Evolutionary conservation across 2,113 vertebrate species (phyloP), one percentile per base, ranked within the genome.

Genomic region (Ophthalmolycus amberensis): DNA sequence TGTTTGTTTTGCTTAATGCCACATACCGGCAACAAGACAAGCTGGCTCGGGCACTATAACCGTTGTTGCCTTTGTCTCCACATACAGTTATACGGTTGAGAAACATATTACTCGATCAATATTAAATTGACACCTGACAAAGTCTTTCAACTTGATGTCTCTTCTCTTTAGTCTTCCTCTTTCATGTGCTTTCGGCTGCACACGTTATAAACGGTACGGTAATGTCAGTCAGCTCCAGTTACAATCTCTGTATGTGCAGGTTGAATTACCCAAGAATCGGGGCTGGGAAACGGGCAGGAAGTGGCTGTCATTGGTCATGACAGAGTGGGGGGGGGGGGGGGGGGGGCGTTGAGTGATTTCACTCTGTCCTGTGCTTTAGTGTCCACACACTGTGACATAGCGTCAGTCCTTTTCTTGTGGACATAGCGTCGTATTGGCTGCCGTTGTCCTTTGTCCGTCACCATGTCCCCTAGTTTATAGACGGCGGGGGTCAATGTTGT

Each of bases 1-100:
- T 81, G 81, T 89, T 90, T 88, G 80, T 91, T 89, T 89, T 88
- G 56, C 82, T 82, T 88, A 64, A 86, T 85, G 80, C 76, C 50
- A 88, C 90, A 90, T 89, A 79, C 86, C 79, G 79, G 84, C 50
- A 85, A 90, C 86, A 82, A 60, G 91, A 84, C 72, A 34, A 84
- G 73, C 90, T 82, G 81, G 86, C 77, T 52, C 3, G 75, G 86
- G 12, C 81, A 66, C 83, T 88, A 56, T 79, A 9, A 11, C 34
- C 6, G 34, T 34, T 34, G 34, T 54, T 58, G 6, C 10, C 12
- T 68, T 75, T 69, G 32, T 60, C 37, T 54, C 29, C 9, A 40
- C 25, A 18, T 8, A 6, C 10, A 0, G 20, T 37, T 3, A 6
- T 5, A 6, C 18, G 3, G 29, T n/a, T 77, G 8, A 22, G 54